Percentiles rank a stretch among this genome's conserved stretches.
Evolutionary conservation across 2,888 invertebrate genomes (phyloP).

Genomic region (Auanema sp.): DNA sequence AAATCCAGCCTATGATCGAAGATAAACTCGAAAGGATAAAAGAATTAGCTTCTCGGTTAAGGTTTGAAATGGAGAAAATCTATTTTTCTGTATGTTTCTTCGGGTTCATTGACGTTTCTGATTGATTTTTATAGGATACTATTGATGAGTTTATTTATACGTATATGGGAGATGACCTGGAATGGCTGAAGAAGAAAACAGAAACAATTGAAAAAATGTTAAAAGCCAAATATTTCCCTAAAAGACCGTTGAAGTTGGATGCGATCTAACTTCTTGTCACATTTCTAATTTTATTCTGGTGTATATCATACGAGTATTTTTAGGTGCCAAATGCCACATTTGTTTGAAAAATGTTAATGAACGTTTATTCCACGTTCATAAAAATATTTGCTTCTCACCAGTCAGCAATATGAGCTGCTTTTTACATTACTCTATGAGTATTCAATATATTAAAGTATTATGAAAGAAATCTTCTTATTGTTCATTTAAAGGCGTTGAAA

Average conservation of each 20-base stretch:
- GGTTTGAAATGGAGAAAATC: not conserved
- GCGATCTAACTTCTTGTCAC: not conserved
- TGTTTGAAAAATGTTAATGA: not conserved
- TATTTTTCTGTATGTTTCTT: not conserved
- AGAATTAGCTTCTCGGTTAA: slow-evolving; percentile 11
- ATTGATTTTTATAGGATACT: slow-evolving; percentile 32
- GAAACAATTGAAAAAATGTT: slow-evolving; percentile 36
- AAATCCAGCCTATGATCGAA: slow-evolving; percentile 51
- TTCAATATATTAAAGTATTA: no score
- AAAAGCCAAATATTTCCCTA: slow-evolving; percentile 29
- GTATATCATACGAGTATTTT: not conserved
- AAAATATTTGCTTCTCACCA: not conserved
- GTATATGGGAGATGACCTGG: slow-evolving; percentile 47
- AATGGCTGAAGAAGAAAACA: slow-evolving; percentile 38
- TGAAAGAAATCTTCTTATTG: no score
- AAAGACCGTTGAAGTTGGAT: slow-evolving; percentile 37
- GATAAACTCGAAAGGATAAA: slow-evolving; percentile 35
- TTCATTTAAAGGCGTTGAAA: no score
- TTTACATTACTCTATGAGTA: no score
- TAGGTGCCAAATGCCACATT: no score
- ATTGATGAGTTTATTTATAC: slow-evolving; percentile 57
- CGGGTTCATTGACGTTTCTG: not conserved
- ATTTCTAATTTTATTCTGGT: not conserved
- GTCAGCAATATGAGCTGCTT: no score
- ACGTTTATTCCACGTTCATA: not conserved